phyloP scores from a whole-genome alignment of 2,797 vertebrate species.

The Poecile montanus region DNA sequence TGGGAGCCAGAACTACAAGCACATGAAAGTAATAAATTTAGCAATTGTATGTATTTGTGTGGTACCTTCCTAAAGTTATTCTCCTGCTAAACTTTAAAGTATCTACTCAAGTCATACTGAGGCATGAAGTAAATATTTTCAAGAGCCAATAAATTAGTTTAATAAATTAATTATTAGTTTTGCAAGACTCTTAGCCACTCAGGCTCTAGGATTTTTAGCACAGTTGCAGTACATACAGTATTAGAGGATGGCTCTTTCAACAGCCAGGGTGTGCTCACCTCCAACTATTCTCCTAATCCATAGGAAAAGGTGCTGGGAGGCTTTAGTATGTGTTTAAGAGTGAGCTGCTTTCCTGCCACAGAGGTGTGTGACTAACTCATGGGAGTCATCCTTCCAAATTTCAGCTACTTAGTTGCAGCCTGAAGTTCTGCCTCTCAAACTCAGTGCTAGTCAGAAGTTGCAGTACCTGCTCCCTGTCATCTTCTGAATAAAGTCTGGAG shows the following conservation, averaged over 20 bases:
- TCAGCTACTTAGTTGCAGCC: neutral
- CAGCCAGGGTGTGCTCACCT: neutral
- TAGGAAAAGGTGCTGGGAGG: neutral
- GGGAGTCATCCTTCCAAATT: neutral
- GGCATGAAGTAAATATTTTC: neutral
- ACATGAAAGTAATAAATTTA: neutral
- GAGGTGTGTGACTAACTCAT: neutral
- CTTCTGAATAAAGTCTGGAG: neutral
- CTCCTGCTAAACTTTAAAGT: neutral
- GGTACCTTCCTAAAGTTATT: neutral
- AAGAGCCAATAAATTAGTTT: neutral
- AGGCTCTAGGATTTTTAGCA: neutral
- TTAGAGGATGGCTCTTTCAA: neutral
- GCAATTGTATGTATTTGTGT: neutral
- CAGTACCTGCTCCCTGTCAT: neutral
- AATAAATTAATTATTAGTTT: neutral
- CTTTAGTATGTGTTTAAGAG: neutral
- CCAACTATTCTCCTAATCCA: neutral
- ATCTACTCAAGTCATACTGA: neutral
- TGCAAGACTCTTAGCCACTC: neutral
- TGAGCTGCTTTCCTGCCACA: neutral
- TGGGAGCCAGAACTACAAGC: neutral
- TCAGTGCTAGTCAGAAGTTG: fast-evolving
- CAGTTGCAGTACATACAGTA: neutral
- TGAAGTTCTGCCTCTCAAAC: neutral